These are phyloP conservation scores for Pterophyllum scalare DNA, from an alignment of 2,113 vertebrate genomes.

Conservation along the genomic window DNA sequence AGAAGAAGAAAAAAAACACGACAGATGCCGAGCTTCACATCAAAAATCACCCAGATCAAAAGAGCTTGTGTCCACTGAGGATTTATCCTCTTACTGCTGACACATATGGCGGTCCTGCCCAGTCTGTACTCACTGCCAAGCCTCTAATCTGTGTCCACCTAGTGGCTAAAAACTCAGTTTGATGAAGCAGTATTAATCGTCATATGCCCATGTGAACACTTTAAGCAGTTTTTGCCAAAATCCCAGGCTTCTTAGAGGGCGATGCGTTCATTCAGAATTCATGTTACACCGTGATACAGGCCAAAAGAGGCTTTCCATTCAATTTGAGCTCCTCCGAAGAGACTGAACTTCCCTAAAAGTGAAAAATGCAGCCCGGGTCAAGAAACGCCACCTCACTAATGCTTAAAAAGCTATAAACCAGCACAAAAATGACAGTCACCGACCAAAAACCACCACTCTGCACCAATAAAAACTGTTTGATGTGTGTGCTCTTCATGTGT, in stretches of 20 bases:
- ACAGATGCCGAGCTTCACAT: conserved; percentile 25
- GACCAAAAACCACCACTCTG: not conserved
- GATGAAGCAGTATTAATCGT: not conserved
- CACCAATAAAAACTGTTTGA: conserved; percentile 10
- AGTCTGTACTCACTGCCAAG: not conserved
- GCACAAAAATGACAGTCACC: not conserved
- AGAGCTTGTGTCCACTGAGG: conserved; percentile 20
- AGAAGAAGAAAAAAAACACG: fast-evolving
- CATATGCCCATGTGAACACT: not conserved
- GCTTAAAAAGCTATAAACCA: not conserved
- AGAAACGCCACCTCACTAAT: not conserved
- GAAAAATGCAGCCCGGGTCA: not conserved
- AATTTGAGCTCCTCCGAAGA: not conserved
- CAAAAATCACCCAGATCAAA: conserved; percentile 47
- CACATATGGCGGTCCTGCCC: conserved; percentile 33
- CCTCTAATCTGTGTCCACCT: conserved; percentile 39
- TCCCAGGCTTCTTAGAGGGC: not conserved
- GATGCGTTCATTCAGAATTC: not conserved
- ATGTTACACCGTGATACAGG: not conserved
- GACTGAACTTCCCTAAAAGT: not conserved
- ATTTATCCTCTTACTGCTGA: conserved; percentile 50
- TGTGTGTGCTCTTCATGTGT: conserved; percentile 6
- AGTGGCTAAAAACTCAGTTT: conserved; percentile 22
- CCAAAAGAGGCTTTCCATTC: not conserved
- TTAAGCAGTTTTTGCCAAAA: not conserved